Base-by-base conservation (phyloP, 2,888 invertebrate species). In the Polymixis lichenea region DNA sequence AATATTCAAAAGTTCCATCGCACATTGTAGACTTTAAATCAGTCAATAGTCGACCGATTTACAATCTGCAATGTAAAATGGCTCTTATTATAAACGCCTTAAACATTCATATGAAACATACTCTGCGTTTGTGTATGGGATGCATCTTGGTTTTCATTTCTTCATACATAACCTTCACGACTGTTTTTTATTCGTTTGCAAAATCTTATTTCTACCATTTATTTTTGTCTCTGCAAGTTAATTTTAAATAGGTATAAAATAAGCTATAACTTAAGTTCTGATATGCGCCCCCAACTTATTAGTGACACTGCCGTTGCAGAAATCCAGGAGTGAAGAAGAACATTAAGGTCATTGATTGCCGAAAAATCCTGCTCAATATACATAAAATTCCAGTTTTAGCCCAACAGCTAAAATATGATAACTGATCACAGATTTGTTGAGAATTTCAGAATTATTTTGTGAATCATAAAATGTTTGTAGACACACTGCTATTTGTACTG, bases 111-210 rank as follows among this genome's bases (percentile, higher is more conserved):
- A 32, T n/a, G 4, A 65, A 71, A 17, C 25, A 61, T 61, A 74
- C 15, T 58, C 25, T 56, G 68, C 61, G 65, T 86, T 82, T 86
- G 67, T 75, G 76, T 75, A 78, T 84, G 78, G 19, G n/a, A 32
- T 78, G 88, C 88, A 88, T 88, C 80, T 84, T 86, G 84, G n/a
- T 13, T 73, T 64, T 65, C 71, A 77, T 74, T 67, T 32, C 25
- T 71, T 72, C 85, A 72, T 71, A 19, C n/a, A 46, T 43, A 22
- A 49, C 13, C 3, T n/a, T 43, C 28, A 28, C 8, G 17, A n/a
- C 8, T 28, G 28, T 72, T 72, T 72, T 72, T 3, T 38, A 38
- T 17, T 49, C 8, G 6, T 74, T 60, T 28, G 25, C 8, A 13
- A 49, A 38, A 38, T 19, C 8, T 15, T 1, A 22, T 32, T 62